Percentiles rank a stretch among this genome's conserved stretches.
phyloP scores from a whole-genome alignment of 1,140 invertebrate species.

The Bathynomus jamesi region DNA sequence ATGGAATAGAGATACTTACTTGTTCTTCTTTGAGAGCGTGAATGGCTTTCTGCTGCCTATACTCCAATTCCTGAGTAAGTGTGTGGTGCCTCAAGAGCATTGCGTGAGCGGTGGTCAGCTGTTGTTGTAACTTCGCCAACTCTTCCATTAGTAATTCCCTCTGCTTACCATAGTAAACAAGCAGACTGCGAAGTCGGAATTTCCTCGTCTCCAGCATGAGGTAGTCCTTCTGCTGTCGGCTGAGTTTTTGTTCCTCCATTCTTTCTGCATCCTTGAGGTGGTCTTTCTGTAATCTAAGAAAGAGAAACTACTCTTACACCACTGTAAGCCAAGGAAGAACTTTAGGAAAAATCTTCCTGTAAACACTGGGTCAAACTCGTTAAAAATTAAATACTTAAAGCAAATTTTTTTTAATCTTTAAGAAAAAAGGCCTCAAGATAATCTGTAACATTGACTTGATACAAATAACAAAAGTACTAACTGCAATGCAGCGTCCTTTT shows the following conservation, averaged over 20 bases:
- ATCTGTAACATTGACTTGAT: too few species aligned
- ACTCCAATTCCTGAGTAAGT: slow-evolving; percentile 91
- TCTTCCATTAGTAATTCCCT: slow-evolving; percentile 57
- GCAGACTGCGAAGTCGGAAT: slow-evolving; percentile 81
- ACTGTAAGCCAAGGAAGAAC: too few species aligned
- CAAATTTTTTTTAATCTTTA: too few species aligned
- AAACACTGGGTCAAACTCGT: too few species aligned
- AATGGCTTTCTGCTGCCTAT: slow-evolving; percentile 86
- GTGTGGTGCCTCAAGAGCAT: slow-evolving; percentile 94
- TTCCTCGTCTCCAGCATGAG: slow-evolving; percentile 86
- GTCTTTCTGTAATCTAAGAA: slow-evolving; percentile 76
- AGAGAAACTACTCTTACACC: too few species aligned
- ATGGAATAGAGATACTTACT: too few species aligned
- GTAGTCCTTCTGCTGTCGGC: slow-evolving; percentile 80
- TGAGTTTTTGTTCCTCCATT: slow-evolving; percentile 76
- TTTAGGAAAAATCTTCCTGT: too few species aligned
- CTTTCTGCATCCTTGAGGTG: slow-evolving; percentile 83
- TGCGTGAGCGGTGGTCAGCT: slow-evolving; percentile 88
- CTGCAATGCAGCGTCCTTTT: slow-evolving; percentile 80
- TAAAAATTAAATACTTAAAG: too few species aligned
- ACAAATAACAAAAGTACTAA: slow-evolving; percentile 47
- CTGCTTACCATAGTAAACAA: slow-evolving; percentile 78
- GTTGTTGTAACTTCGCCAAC: slow-evolving; percentile 84
- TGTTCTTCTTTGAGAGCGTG: slow-evolving; percentile 83
- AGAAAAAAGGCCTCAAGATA: too few species aligned